Base-by-base conservation (phyloP, 2,888 invertebrate genomes). In the Agelastica alni region DNA sequence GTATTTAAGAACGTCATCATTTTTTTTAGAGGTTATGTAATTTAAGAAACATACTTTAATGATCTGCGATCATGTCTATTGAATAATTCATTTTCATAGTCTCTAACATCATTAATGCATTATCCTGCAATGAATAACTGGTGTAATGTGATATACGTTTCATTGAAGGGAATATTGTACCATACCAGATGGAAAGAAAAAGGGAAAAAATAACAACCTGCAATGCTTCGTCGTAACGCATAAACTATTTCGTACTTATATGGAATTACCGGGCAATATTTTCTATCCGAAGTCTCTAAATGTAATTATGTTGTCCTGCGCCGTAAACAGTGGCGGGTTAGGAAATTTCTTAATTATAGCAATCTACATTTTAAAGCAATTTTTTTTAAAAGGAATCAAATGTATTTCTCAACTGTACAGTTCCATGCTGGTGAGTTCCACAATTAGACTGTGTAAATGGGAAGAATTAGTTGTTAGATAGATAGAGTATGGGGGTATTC, bases 241-340 rank as follows among this genome's bases (percentile, higher is more conserved):
- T 61, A 58, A 61, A 56, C 57, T 59, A 59, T 56, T 51, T 56
- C 58, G 49, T 52, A 53, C 56, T 61, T 59, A 59, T 54, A 57
- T 51, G 48, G 54, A 56, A 59, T 59, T 55, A 56, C 57, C 39
- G 41, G 47, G 55, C 51, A 49, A 59, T 61, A 59, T 61, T 57
- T 59, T 51, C 13, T 31, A n/a, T 9, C 17, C 30, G 43, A n/a
- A 41, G 22, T 17, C n/a, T 7, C 41, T 10, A 22, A 13, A 42
- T 42, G 26, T 42, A 42, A 42, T 42, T 42, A 42, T 28, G 17
- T n/a, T 26, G 26, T 9, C 26, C n/a, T n/a, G n/a, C n/a, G n/a
- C n/a, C n/a, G n/a, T n/a, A n/a, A n/a, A n/a, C n/a, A n/a, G n/a
- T n/a, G n/a, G n/a, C n/a, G n/a, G n/a, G n/a, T n/a, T n/a, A n/a